These are phyloP conservation scores for Peromyscus nudipes DNA, from an alignment of 2,797 vertebrate genomes.

Conservation along the genomic window DNA sequence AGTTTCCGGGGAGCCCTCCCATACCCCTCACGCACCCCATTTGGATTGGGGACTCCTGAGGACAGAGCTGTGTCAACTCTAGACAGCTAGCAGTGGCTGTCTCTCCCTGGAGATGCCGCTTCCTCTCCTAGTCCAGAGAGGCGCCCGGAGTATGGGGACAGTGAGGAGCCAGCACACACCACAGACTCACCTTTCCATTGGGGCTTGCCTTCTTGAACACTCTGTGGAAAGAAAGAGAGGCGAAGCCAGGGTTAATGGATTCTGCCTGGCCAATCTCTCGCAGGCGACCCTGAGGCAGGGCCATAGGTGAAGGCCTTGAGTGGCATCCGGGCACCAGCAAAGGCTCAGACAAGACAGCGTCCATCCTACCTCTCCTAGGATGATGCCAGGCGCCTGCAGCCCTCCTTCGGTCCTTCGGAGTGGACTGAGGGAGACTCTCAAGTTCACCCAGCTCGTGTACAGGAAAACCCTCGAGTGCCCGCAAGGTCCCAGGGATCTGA, in stretches of 20 bases:
- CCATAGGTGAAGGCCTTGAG: not conserved
- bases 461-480: not conserved
- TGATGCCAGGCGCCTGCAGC: not conserved
- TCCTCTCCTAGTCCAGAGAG: not conserved
- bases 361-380: not conserved
- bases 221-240: slow-evolving; percentile 87
- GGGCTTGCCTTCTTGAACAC: slow-evolving; percentile 99
- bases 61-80: not conserved
- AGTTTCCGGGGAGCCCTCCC: not conserved
- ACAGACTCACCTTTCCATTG: slow-evolving; percentile 95
- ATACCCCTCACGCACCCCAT: not conserved
- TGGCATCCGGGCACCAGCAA: not conserved
- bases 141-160: not conserved
- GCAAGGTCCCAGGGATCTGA: not conserved
- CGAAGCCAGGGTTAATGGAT: not conserved
- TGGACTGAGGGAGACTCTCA: not conserved
- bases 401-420: not conserved
- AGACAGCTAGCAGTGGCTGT: not conserved
- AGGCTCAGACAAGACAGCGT: not conserved
- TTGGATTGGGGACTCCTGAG: not conserved
- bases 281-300: not conserved
- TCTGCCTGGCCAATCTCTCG: not conserved
- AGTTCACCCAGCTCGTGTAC: fast-evolving
- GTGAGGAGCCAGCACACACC: not conserved
- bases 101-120: not conserved